These are phyloP conservation scores for Brachionus manjavacas DNA, from an alignment of 1,140 invertebrate genomes.

Conservation along the genomic window DNA sequence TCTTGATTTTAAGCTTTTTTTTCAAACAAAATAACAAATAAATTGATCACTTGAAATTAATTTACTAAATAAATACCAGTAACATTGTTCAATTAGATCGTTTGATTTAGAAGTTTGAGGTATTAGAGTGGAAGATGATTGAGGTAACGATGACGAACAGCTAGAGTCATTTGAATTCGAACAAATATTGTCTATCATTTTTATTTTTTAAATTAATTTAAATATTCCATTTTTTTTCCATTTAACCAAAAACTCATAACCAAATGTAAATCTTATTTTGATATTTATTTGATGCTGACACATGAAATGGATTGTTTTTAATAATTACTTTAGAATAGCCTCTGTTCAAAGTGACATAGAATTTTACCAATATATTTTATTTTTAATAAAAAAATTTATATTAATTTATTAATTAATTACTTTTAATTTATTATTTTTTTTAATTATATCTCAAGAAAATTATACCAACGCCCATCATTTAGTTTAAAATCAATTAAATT, in stretches of 20 bases:
- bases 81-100: slow-evolving; percentile 20
- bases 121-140: neutral
- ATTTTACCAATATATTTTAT: too few relatives aligned
- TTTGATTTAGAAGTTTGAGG: neutral
- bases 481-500: neutral
- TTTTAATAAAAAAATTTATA: too few relatives aligned
- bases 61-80: neutral
- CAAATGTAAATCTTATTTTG: neutral
- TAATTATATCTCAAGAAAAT: too few relatives aligned
- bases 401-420: too few relatives aligned
- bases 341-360: too few relatives aligned
- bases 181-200: slow-evolving; percentile 33
- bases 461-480: too few relatives aligned
- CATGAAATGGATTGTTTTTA: neutral
- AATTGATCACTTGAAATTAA: neutral
- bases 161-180: slow-evolving; percentile 19
- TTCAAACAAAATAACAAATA: neutral
- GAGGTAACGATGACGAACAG: neutral
- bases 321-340: too few relatives aligned
- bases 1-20: slow-evolving; percentile 75
- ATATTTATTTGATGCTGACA: neutral
- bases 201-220: neutral
- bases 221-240: neutral
- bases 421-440: too few relatives aligned
- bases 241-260: neutral